These are phyloP conservation scores for Diadophis punctatus DNA, from an alignment of 2,113 vertebrate genomes.

Conservation along the genomic window DNA sequence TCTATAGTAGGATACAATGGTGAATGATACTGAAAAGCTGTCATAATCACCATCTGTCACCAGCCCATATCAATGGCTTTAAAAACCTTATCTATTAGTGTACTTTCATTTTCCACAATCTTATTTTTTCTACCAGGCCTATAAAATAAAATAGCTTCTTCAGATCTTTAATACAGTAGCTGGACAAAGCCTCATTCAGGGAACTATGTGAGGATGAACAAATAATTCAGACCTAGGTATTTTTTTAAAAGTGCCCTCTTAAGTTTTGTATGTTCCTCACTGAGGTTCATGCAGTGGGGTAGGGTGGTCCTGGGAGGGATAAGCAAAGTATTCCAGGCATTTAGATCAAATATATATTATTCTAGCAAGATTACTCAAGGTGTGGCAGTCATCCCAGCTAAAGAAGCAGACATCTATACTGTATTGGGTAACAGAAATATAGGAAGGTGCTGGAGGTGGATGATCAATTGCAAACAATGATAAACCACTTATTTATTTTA, in stretches of 20 bases:
- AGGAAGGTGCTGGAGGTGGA: not conserved
- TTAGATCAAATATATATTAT: not conserved
- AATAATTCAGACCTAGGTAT: not conserved
- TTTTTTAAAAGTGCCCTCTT: not conserved
- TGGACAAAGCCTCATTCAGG: not conserved
- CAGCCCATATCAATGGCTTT: not conserved
- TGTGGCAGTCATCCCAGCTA: not conserved
- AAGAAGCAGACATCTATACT: not conserved
- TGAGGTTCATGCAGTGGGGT: not conserved
- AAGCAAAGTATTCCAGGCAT: not conserved
- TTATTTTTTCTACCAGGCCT: not conserved
- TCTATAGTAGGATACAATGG: not conserved
- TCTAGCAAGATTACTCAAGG: not conserved
- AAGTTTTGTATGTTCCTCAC: not conserved
- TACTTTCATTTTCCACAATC: not conserved
- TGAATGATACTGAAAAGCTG: not conserved
- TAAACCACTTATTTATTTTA: not conserved
- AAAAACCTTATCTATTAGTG: not conserved
- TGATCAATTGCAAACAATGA: not conserved
- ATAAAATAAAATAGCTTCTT: not conserved
- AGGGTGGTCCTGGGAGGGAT: not conserved
- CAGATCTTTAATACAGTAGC: not conserved
- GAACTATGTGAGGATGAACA: not conserved
- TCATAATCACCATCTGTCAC: not conserved
- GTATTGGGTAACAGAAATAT: not conserved